Base-by-base conservation (phyloP, 2,888 invertebrate genomes). In the Dolichopus griseipennis region DNA sequence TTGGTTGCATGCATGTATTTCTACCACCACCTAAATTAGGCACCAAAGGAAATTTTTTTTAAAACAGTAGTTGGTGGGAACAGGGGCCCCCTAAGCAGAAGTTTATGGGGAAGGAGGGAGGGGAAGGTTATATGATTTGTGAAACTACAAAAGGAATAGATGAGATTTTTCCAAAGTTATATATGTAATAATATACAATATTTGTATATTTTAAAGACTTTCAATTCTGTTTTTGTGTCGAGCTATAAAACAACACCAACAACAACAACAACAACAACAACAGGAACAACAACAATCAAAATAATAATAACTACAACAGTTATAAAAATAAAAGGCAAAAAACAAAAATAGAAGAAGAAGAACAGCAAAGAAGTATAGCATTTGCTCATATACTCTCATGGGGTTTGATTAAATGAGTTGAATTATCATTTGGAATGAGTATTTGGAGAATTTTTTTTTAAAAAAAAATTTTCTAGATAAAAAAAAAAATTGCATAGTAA, bases 381-480 rank as follows among this genome's bases (percentile, higher is more conserved):
- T 18, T 52, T 18, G 2, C 52, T 52, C 52, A 52, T 52, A 52
- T 52, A 52, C n/a, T 52, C n/a, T 52, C n/a, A 52, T 12, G 52
- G 52, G 15, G 15, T 6, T 9, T 12, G n/a, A 7, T 18, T 52
- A 52, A 52, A 52, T 52, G 52, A 52, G 52, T 52, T 52, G n/a
- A 52, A 52, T 52, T 52, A 52, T 52, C n/a, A 52, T 52, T 52
- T 52, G 52, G 52, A 52, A 52, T 52, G 52, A 52, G 52, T 18
- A n/a, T n/a, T 52, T 7, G n/a, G 18, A 15, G 4, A 52, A 12
- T 41, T 41, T 41, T 41, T 41, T 41, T 41, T 41, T 15, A 41
- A 41, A 9, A 41, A 6, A 52, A n/a, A 52, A 12, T 43, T 43
- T 43, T 9, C 52, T 52, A 43, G 9, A 52, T 2, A 52, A 52